Percentiles rank a stretch among this genome's conserved stretches.
Evolutionary conservation across 2,888 invertebrate genomes (phyloP).

Genomic region (Rhingia rostrata): DNA sequence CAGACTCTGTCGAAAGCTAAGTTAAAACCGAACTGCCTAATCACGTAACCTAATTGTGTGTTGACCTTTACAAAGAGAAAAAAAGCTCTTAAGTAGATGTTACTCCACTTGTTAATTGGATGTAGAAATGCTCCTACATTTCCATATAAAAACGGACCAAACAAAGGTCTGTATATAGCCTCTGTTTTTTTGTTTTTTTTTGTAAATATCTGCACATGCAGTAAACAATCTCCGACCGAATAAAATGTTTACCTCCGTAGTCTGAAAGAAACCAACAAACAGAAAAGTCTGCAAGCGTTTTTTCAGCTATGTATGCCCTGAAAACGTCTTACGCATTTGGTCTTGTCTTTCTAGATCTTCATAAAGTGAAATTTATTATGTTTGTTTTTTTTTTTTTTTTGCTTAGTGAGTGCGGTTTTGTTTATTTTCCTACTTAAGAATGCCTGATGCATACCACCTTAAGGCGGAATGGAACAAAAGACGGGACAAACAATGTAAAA

Average conservation of each 20-base stretch:
- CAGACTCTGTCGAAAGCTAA: background rate
- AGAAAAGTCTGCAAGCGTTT: background rate
- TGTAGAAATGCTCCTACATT: background rate
- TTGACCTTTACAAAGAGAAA: background rate
- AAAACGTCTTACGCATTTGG: constrained; percentile 16
- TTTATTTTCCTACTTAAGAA: background rate
- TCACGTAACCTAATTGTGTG: background rate
- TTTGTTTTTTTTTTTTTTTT: background rate
- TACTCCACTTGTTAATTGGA: constrained; percentile 1
- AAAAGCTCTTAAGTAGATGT: constrained; percentile 3
- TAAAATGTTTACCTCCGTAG: background rate
- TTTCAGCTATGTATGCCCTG: background rate
- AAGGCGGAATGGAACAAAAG: no score
- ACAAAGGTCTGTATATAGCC: background rate
- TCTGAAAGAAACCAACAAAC: background rate
- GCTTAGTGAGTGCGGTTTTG: background rate
- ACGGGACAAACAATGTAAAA: no score
- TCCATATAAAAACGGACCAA: background rate
- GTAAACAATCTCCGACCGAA: constrained; percentile 4
- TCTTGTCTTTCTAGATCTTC: constrained; percentile 45
- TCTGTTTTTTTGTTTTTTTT: background rate
- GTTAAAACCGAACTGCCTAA: constrained; percentile 7
- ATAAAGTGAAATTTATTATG: constrained; percentile 37
- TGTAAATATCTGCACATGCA: constrained; percentile 14
- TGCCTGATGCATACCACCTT: background rate